These are phyloP conservation scores for Bombus pascuorum DNA, from an alignment of 1,140 invertebrate species.

Conservation along the genomic window DNA sequence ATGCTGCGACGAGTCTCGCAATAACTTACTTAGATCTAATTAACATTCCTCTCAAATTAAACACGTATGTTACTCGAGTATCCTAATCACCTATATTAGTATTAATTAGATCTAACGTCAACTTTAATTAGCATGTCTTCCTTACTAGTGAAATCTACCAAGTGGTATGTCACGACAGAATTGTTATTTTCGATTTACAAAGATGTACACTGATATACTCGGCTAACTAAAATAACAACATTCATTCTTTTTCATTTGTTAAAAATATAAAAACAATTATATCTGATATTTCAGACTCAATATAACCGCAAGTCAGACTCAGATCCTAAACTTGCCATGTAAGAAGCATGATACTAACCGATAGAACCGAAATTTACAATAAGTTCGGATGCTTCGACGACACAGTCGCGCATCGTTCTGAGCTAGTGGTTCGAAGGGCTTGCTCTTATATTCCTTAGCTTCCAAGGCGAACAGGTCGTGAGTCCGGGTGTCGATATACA, in stretches of 20 bases:
- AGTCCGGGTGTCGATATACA: constrained; percentile 14
- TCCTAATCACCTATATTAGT: constrained; percentile 21
- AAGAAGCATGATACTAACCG: background rate
- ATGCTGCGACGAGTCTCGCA: background rate
- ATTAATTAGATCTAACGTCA: constrained; percentile 37
- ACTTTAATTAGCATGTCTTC: constrained; percentile 34
- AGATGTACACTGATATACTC: too few species aligned
- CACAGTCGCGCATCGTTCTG: constrained; percentile 2
- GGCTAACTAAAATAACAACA: background rate
- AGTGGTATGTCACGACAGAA: background rate
- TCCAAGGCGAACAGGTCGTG: constrained; percentile 36
- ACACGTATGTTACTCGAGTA: background rate
- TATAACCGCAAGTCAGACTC: background rate
- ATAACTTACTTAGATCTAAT: constrained; percentile 39
- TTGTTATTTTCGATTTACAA: background rate
- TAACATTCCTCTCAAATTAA: constrained; percentile 27
- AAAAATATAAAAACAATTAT: background rate
- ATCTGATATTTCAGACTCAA: background rate
- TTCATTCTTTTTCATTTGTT: background rate
- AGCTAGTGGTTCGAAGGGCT: background rate
- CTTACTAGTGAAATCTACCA: background rate
- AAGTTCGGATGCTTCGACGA: background rate
- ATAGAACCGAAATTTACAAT: background rate
- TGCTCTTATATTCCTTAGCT: constrained; percentile 8
- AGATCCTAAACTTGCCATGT: background rate